Conservation (phyloP, 2,113 vertebrate genomes). For the Brachypodius melanocephalos region DNA sequence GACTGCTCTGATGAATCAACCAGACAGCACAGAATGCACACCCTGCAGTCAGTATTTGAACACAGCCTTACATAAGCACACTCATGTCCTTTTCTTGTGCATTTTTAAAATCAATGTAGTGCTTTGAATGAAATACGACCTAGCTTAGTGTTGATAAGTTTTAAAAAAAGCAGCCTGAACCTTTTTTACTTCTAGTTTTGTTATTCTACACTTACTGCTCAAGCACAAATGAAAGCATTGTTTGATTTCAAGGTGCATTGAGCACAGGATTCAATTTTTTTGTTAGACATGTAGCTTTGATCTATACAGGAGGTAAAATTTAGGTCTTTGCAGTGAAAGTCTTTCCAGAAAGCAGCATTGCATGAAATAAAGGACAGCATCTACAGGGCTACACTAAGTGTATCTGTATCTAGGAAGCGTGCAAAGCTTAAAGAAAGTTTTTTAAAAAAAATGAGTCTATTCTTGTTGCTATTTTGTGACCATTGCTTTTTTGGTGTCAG, state of each 20-base stretch:
- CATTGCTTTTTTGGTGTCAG: neutral
- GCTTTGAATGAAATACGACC: neutral
- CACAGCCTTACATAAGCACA: neutral
- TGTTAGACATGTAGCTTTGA: neutral
- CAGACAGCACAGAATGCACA: neutral
- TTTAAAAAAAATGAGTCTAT: neutral
- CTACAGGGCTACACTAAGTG: neutral
- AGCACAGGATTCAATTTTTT: neutral
- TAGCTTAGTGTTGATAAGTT: neutral
- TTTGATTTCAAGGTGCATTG: neutral
- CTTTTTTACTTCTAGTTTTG: neutral
- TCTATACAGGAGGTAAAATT: neutral
- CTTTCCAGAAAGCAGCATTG: neutral
- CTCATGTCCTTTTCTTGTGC: neutral
- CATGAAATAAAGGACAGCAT: neutral
- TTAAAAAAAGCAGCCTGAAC: neutral
- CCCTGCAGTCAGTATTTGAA: neutral
- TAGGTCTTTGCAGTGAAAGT: neutral
- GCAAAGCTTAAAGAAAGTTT: neutral
- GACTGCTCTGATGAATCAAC: neutral
- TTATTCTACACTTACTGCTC: neutral
- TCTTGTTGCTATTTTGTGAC: neutral
- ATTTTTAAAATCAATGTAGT: neutral
- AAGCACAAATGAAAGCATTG: neutral
- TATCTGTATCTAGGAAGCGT: neutral